Conservation (phyloP, 1,140 invertebrate species). For the Kradibia gibbosae region DNA sequence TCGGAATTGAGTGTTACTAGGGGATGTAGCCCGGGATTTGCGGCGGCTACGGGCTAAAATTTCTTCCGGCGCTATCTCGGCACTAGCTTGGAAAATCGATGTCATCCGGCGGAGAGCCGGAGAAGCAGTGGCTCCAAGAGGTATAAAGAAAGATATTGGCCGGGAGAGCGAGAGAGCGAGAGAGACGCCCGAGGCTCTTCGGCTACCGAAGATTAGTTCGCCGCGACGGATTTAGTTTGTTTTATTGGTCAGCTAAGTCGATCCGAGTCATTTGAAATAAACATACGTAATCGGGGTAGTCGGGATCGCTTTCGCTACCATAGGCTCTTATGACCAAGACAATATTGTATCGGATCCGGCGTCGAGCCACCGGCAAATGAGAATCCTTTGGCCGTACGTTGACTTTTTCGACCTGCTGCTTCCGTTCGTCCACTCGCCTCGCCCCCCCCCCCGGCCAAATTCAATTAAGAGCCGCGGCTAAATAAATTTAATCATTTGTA, state of each 20-base stretch:
- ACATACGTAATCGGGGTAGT: constrained; percentile 64
- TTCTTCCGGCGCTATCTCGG: constrained; percentile 64
- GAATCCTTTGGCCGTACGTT: constrained; percentile 4
- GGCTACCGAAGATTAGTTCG: constrained; percentile 61
- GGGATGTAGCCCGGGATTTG: constrained; percentile 69
- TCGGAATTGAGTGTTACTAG: constrained; percentile 73
- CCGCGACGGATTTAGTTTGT: constrained; percentile 64
- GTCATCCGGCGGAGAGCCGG: not conserved
- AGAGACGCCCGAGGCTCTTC: not conserved
- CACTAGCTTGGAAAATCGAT: constrained; percentile 62
- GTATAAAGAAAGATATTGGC: constrained; percentile 1
- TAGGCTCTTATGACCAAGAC: not conserved
- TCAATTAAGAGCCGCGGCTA: not conserved
- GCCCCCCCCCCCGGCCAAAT: not conserved
- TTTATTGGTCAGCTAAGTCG: constrained; percentile 61
- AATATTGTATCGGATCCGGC: constrained; percentile 22
- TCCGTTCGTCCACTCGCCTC: not conserved
- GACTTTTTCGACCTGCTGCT: not conserved
- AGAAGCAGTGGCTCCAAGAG: not conserved
- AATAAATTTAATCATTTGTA: not conserved
- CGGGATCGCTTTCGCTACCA: constrained; percentile 52
- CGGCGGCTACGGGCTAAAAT: constrained; percentile 68
- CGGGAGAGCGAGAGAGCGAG: not conserved
- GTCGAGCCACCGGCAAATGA: constrained; percentile 39
- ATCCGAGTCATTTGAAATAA: constrained; percentile 59